phyloP scores from a whole-genome alignment of 1,140 invertebrate species.

The Ephestia elutella region DNA sequence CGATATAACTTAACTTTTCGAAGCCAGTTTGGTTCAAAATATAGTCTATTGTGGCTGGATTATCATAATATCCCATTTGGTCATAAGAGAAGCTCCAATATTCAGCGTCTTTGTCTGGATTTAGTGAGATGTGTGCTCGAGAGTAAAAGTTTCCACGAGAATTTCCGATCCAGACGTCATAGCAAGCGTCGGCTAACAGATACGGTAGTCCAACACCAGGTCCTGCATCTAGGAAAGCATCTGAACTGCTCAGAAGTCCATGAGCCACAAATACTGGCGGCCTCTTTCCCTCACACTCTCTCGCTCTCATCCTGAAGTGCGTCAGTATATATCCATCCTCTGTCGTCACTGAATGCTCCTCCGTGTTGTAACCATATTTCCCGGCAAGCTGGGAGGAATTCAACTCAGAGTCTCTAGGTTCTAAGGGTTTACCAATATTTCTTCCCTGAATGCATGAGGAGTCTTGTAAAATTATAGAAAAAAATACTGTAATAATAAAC shows the following conservation, averaged over 20 bases:
- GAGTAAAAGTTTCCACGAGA: not conserved
- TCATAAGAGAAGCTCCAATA: not conserved
- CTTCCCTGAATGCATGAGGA: too few relatives aligned
- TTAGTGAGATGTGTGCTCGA: not conserved
- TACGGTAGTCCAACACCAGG: slow-evolving; percentile 78
- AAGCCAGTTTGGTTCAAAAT: not conserved
- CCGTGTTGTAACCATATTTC: too few relatives aligned
- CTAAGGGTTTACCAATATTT: too few relatives aligned
- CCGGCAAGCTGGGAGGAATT: too few relatives aligned
- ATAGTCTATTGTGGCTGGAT: slow-evolving; percentile 2
- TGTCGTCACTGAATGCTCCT: too few relatives aligned
- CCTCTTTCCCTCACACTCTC: too few relatives aligned
- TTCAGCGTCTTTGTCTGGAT: not conserved
- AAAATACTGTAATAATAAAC: too few relatives aligned
- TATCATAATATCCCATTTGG: not conserved
- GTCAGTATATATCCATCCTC: too few relatives aligned
- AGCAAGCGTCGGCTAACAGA: slow-evolving; percentile 81
- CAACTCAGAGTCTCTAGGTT: too few relatives aligned
- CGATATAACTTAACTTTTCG: not conserved
- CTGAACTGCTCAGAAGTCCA: slow-evolving; percentile 79
- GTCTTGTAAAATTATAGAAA: too few relatives aligned
- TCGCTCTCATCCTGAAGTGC: too few relatives aligned
- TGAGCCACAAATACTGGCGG: slow-evolving; percentile 52
- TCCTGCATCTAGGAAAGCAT: slow-evolving; percentile 79
- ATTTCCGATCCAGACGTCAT: slow-evolving; percentile 26